phyloP scores from a whole-genome alignment of 2,113 vertebrate genomes.

The Oxyruncus cristatus region DNA sequence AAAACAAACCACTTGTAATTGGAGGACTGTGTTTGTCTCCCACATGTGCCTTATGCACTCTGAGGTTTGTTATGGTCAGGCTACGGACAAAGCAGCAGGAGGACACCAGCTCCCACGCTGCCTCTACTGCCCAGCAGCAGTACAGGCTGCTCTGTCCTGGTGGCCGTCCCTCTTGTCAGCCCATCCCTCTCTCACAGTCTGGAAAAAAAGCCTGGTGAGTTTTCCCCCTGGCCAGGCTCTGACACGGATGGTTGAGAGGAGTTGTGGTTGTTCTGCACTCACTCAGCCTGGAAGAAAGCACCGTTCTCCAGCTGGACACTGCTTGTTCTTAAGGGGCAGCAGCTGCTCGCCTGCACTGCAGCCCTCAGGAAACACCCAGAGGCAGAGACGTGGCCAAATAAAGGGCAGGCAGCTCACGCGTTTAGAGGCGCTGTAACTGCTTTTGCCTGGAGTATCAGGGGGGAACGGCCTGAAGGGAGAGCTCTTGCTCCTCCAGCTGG shows the following conservation, averaged over 20 bases:
- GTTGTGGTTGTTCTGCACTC: background rate
- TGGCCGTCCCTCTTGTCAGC: background rate
- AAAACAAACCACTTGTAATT: background rate
- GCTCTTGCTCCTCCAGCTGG: background rate
- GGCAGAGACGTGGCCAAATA: fast-evolving
- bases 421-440: fast-evolving
- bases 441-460: background rate
- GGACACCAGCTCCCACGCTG: background rate
- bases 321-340: background rate
- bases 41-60: background rate
- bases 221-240: background rate
- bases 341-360: background rate
- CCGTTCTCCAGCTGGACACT: background rate
- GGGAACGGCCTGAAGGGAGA: background rate
- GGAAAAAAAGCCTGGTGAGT: background rate
- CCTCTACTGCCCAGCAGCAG: background rate
- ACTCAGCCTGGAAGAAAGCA: background rate
- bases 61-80: background rate
- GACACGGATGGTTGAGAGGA: background rate
- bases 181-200: background rate
- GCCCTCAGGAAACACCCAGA: fast-evolving
- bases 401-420: background rate
- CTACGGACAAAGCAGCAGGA: background rate
- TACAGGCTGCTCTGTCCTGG: fast-evolving
- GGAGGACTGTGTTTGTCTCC: background rate